Percentiles rank a stretch among this genome's conserved stretches.
Evolutionary conservation across 1,140 invertebrate genomes (phyloP).

Genomic region (Pinna nobilis): DNA sequence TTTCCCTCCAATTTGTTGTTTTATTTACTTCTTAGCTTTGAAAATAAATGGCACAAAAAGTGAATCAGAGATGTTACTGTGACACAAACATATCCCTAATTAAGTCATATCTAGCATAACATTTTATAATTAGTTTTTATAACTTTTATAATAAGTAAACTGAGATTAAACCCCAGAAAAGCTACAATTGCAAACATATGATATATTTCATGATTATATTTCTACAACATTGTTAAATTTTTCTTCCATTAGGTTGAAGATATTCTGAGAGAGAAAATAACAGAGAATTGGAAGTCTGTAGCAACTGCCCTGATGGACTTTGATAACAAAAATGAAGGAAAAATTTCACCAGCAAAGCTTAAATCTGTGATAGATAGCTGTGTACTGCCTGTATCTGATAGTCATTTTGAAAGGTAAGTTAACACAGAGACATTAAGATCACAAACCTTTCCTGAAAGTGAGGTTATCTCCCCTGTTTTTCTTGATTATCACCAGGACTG

Average conservation of each 20-base stretch:
- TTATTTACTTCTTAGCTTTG: too few species aligned
- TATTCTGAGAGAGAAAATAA: conserved; percentile 69
- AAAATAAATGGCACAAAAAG: too few species aligned
- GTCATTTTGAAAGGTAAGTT: conserved; percentile 68
- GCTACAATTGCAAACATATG: background rate
- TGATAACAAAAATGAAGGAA: conserved; percentile 56
- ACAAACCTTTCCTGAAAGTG: too few species aligned
- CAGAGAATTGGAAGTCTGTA: conserved; percentile 68
- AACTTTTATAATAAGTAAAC: background rate
- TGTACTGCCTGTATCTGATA: conserved; percentile 66
- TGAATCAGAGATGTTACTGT: too few species aligned
- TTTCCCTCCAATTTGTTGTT: too few species aligned
- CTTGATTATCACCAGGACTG: too few species aligned
- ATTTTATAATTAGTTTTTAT: background rate
- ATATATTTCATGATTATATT: background rate
- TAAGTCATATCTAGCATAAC: background rate
- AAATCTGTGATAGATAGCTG: conserved; percentile 64
- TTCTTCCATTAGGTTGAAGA: conserved; percentile 64
- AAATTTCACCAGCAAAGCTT: conserved; percentile 57
- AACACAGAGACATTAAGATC: too few species aligned
- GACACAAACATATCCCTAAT: too few species aligned
- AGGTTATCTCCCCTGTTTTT: too few species aligned
- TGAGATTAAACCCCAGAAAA: too few species aligned
- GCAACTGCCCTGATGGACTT: conserved; percentile 57
- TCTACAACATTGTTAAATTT: background rate